phyloP scores from a whole-genome alignment of 2,113 vertebrate genomes.

The Serinus canaria region DNA sequence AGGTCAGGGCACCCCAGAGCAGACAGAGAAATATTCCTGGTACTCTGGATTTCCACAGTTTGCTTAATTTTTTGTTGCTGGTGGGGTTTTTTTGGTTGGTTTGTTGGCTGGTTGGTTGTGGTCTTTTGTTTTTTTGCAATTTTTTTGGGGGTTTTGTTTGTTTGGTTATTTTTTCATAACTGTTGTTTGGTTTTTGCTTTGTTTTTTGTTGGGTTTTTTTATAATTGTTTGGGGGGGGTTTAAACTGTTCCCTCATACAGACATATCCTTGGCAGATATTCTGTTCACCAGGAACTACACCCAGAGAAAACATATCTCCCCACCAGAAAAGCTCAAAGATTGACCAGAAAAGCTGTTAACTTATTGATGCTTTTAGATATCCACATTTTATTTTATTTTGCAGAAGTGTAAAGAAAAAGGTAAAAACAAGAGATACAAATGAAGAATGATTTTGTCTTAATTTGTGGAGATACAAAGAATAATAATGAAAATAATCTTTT shows the following conservation, averaged over 20 bases:
- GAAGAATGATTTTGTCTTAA: neutral
- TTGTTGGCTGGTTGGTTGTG: neutral
- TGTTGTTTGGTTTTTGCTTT: neutral
- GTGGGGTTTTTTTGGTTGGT: neutral
- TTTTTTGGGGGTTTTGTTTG: neutral
- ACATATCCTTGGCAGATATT: neutral
- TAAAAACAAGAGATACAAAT: neutral
- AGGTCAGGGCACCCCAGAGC: no score
- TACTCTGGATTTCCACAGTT: no score
- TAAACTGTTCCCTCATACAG: neutral
- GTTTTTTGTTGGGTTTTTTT: neutral
- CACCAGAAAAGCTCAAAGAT: neutral
- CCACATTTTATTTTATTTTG: neutral
- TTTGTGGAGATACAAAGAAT: neutral
- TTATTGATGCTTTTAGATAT: neutral
- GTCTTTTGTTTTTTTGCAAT: no score
- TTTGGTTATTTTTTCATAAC: no score
- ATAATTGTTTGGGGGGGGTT: neutral
- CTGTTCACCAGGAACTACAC: neutral
- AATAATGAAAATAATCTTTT: neutral
- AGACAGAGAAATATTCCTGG: no score
- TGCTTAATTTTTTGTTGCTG: neutral
- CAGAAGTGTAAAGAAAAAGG: neutral
- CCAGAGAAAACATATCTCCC: neutral
- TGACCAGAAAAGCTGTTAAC: neutral